Evolutionary conservation across 2,113 vertebrate genomes (phyloP).

Genomic region (Serilophus lunatus): DNA sequence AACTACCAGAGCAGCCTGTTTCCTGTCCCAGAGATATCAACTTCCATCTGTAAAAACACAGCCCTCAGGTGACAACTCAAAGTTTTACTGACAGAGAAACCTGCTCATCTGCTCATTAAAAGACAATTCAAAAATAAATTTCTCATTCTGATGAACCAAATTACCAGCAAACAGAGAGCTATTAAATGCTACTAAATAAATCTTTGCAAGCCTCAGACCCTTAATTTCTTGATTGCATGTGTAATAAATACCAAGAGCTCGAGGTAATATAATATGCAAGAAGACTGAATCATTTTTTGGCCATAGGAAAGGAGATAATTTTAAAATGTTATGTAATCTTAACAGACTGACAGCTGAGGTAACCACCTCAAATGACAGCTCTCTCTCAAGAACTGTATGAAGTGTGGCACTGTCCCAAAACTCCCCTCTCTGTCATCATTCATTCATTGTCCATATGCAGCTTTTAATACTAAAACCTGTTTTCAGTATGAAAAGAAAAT

Average conservation of each 20-base stretch:
- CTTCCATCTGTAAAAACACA: background rate
- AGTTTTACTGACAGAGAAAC: background rate
- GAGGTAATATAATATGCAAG: slow-evolving; percentile 43
- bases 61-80: background rate
- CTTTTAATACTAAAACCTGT: background rate
- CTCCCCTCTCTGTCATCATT: background rate
- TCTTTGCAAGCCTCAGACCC: background rate
- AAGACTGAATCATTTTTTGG: slow-evolving; percentile 62
- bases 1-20: background rate
- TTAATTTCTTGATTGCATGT: slow-evolving; percentile 4
- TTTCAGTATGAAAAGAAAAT: background rate
- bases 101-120: slow-evolving; percentile 9
- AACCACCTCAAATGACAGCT: slow-evolving; percentile 49
- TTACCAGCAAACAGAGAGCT: background rate
- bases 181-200: slow-evolving; percentile 22
- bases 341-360: slow-evolving; percentile 55
- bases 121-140: slow-evolving; percentile 15
- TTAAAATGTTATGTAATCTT: slow-evolving; percentile 33
- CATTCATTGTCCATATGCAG: background rate
- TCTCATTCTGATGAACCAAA: background rate
- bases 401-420: slow-evolving; percentile 11
- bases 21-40: background rate
- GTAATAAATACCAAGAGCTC: slow-evolving; percentile 50
- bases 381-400: background rate
- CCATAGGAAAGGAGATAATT: slow-evolving; percentile 32